Evolutionary conservation across 2,888 invertebrate species (phyloP).

Genomic region (Yponomeuta sedellus): DNA sequence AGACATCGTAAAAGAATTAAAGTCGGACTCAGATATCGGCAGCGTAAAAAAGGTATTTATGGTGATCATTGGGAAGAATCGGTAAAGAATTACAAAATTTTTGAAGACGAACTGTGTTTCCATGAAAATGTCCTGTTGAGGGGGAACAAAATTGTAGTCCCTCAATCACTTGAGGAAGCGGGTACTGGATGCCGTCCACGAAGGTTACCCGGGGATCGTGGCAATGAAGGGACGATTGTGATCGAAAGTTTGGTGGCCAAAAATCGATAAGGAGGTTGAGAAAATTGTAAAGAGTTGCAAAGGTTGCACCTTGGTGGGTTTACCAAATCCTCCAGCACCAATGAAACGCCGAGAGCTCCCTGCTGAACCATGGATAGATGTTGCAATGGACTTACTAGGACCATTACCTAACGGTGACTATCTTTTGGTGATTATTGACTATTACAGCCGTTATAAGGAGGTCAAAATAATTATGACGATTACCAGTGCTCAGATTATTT

Average conservation of each 20-base stretch:
- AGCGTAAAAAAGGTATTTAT: slow-evolving; percentile 18
- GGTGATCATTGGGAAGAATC: slow-evolving; percentile 15
- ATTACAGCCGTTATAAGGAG: slow-evolving; percentile 31
- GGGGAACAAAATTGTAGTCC: slow-evolving; percentile 14
- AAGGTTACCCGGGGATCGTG: slow-evolving; percentile 32
- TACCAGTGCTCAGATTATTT: slow-evolving; percentile 22
- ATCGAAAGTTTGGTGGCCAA: slow-evolving; percentile 26
- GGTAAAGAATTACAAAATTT: slow-evolving; percentile 15
- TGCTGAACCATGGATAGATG: slow-evolving; percentile 24
- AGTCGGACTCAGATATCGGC: slow-evolving; percentile 11
- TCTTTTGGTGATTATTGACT: slow-evolving; percentile 31
- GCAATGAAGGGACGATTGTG: slow-evolving; percentile 22
- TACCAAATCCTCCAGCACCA: slow-evolving; percentile 21
- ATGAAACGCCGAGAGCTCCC: slow-evolving; percentile 28
- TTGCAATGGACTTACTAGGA: slow-evolving; percentile 31
- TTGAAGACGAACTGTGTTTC: slow-evolving; percentile 13
- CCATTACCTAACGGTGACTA: slow-evolving; percentile 28
- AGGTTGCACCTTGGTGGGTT: slow-evolving; percentile 22
- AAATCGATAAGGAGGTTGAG: slow-evolving; percentile 25
- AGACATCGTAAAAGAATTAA: slow-evolving; percentile 6
- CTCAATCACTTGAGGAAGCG: slow-evolving; percentile 15
- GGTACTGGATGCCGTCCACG: slow-evolving; percentile 28
- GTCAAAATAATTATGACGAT: slow-evolving; percentile 21
- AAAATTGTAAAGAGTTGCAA: slow-evolving; percentile 23
- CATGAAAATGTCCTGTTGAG: slow-evolving; percentile 6